Conservation (phyloP, 2,888 invertebrate species). For the Monoplex corrugatus region DNA sequence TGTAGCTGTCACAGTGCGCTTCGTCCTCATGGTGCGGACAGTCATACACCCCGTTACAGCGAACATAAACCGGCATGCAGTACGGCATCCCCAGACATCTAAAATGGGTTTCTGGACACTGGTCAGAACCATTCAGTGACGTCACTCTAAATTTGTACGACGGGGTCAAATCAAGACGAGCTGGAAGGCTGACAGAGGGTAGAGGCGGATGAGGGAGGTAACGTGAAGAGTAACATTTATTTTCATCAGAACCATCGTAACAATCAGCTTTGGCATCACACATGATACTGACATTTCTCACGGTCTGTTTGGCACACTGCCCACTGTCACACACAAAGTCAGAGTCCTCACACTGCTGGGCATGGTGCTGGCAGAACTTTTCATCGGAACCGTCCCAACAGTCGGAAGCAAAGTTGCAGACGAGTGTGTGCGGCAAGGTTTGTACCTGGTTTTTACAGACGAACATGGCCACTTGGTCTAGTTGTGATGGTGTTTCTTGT, state of each 20-base stretch:
- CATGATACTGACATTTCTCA: background rate
- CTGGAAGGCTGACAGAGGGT: no score
- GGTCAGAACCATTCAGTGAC: no score
- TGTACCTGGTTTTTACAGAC: constrained; percentile 10
- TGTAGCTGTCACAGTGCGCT: background rate
- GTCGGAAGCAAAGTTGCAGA: constrained; percentile 4
- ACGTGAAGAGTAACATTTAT: no score
- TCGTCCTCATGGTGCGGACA: constrained; percentile 36
- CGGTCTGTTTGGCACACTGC: no score
- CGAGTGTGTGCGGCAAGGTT: background rate
- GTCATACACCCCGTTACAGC: constrained; percentile 20
- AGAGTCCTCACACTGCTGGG: no score
- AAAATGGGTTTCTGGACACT: constrained; percentile 37
- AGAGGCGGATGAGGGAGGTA: no score
- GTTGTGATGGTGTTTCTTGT: background rate
- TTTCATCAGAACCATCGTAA: background rate
- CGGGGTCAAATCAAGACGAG: background rate
- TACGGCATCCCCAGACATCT: background rate
- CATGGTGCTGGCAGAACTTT: no score
- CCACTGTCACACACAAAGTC: no score
- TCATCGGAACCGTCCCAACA: constrained; percentile 30
- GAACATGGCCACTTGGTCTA: background rate
- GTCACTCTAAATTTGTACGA: background rate
- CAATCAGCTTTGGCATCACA: background rate
- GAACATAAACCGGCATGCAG: constrained; percentile 31